These are phyloP conservation scores for Orthonyx spaldingii DNA, from an alignment of 2,113 vertebrate species.

Conservation along the genomic window DNA sequence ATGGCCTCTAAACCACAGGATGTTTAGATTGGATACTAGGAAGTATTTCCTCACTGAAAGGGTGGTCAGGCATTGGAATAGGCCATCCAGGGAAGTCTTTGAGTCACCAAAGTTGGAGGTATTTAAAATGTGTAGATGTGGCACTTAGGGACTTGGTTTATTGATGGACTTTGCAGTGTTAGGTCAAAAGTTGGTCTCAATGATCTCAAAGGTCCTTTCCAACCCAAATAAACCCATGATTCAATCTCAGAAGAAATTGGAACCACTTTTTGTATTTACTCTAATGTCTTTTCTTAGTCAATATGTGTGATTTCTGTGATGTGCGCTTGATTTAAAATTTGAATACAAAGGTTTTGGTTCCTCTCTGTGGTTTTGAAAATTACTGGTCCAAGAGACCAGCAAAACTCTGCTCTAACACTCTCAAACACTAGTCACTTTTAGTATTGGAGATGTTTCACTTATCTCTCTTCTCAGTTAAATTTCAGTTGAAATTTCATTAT, in stretches of 20 bases:
- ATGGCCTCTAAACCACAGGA: neutral
- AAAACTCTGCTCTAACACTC: neutral
- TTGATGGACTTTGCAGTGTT: neutral
- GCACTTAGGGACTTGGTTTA: neutral
- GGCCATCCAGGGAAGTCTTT: too few species aligned
- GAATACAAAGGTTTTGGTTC: neutral
- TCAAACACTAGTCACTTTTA: neutral
- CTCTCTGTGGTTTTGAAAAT: neutral
- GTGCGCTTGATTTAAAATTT: neutral
- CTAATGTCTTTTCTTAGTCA: neutral
- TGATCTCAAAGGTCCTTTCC: neutral
- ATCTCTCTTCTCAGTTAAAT: neutral
- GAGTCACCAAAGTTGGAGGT: neutral
- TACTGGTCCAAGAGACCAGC: neutral
- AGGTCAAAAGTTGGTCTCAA: neutral
- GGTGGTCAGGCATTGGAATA: neutral
- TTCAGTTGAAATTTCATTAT: neutral
- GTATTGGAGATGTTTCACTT: neutral
- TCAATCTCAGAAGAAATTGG: neutral
- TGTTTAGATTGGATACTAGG: neutral
- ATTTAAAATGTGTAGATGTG: neutral
- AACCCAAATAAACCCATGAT: neutral
- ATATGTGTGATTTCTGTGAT: neutral
- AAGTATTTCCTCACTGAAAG: neutral
- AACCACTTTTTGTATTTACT: neutral